Percentiles rank a stretch among this genome's conserved stretches.
phyloP scores from a whole-genome alignment of 1,140 invertebrate species.

The Copidosoma floridanum region DNA sequence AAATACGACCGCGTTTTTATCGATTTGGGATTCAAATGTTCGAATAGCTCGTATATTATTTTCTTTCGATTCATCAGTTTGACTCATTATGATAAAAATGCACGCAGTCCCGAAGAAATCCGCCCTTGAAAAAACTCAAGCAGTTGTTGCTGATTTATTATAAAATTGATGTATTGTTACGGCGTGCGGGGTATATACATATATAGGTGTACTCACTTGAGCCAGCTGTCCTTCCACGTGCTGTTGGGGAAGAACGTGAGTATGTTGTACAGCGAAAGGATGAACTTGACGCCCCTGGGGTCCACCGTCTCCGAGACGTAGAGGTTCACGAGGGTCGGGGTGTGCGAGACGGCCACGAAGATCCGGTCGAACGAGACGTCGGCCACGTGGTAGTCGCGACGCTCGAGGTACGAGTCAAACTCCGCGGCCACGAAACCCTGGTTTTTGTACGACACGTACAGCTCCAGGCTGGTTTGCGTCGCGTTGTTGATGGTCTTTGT shows the following conservation, averaged over 20 bases:
- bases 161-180: too few species aligned
- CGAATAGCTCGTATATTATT: too few species aligned
- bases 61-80: too few species aligned
- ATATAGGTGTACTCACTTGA: conserved; percentile 66
- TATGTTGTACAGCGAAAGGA: conserved; percentile 77
- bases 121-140: too few species aligned
- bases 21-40: too few species aligned
- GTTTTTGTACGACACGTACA: conserved; percentile 76
- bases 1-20: too few species aligned
- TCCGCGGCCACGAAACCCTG: conserved; percentile 69
- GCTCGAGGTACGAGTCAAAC: conserved; percentile 68
- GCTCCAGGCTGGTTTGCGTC: conserved; percentile 62
- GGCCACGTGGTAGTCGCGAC: conserved; percentile 75
- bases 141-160: too few species aligned
- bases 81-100: too few species aligned
- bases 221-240: conserved; percentile 78
- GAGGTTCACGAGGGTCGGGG: conserved; percentile 70
- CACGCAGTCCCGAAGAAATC: too few species aligned
- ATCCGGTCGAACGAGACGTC: conserved; percentile 79
- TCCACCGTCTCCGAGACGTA: conserved; percentile 70
- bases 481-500: too few species aligned
- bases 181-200: too few species aligned
- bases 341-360: conserved; percentile 82
- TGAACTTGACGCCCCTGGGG: conserved; percentile 64
- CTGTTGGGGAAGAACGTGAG: conserved; percentile 80